Conservation (phyloP, 2,888 invertebrate genomes). For the Drosophila paranaensis region DNA sequence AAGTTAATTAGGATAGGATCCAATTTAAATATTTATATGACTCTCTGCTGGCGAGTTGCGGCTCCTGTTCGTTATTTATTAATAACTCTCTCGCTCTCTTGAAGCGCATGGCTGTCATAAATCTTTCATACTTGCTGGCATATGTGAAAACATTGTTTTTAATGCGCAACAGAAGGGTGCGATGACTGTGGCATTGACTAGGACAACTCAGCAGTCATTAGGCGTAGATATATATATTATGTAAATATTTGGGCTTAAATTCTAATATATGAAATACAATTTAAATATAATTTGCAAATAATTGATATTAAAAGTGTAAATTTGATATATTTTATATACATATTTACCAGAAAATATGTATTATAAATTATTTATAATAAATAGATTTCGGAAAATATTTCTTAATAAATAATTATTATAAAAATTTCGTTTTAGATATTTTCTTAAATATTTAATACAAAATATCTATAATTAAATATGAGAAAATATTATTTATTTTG, state of each 20-base stretch:
- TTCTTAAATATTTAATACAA: not conserved
- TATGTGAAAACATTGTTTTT: slow-evolving; percentile 54
- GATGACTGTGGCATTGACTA: not conserved
- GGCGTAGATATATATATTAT: not conserved
- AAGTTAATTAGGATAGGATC: slow-evolving; percentile 64
- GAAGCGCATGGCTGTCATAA: slow-evolving; percentile 71
- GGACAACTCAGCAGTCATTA: not conserved
- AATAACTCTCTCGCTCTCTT: slow-evolving; percentile 52
- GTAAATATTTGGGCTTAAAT: not conserved
- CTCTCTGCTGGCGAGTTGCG: slow-evolving; percentile 15
- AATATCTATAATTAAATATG: no score
- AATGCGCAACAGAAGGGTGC: slow-evolving; percentile 1
- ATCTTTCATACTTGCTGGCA: slow-evolving; percentile 71
- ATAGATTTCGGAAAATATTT: no score
- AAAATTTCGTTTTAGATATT: not conserved
- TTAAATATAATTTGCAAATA: not conserved
- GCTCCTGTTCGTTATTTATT: slow-evolving; percentile 62
- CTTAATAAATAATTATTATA: no score
- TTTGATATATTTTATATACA: not conserved
- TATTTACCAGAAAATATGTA: not conserved
- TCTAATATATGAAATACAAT: no score
- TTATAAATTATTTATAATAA: no score
- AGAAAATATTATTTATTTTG: no score
- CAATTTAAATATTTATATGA: slow-evolving; percentile 70
- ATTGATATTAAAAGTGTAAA: not conserved